Conservation (phyloP, 2,888 invertebrate species). For the Drosophila aldrichi region DNA sequence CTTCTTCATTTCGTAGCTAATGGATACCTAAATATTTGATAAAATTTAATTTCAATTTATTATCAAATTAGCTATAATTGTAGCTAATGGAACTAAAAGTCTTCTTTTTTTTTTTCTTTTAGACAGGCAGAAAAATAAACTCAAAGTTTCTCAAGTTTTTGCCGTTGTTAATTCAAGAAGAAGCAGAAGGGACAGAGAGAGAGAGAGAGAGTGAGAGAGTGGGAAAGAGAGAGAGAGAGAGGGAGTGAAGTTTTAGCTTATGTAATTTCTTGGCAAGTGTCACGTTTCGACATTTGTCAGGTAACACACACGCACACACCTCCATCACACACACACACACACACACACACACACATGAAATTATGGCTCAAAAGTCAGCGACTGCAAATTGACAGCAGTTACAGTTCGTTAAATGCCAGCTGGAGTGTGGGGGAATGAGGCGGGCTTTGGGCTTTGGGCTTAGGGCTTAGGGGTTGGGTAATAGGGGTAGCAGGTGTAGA, state of each 20-base stretch:
- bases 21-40: neutral
- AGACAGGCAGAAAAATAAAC: neutral
- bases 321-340: slow-evolving; percentile 14
- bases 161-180: neutral
- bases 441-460: neutral
- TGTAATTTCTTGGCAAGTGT: slow-evolving; percentile 81
- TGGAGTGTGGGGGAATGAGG: slow-evolving; percentile 22
- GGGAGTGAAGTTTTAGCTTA: slow-evolving; percentile 67
- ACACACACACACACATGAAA: slow-evolving; percentile 37
- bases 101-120: neutral
- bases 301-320: slow-evolving; percentile 54
- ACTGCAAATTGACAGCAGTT: slow-evolving; percentile 83
- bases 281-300: slow-evolving; percentile 81
- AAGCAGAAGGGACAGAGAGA: neutral
- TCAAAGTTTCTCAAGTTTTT: slow-evolving; percentile 9
- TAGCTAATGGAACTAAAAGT: slow-evolving; percentile 22
- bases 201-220: slow-evolving; percentile 7
- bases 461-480: neutral
- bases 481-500: neutral
- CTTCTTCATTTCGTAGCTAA: neutral
- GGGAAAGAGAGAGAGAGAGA: neutral
- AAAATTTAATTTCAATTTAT: slow-evolving; percentile 5
- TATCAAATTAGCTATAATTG: slow-evolving; percentile 3
- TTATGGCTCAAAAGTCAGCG: slow-evolving; percentile 79
- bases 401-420: slow-evolving; percentile 80